These are phyloP conservation scores for Chromobotia macracanthus DNA, from an alignment of 2,797 vertebrate genomes.

Conservation along the genomic window DNA sequence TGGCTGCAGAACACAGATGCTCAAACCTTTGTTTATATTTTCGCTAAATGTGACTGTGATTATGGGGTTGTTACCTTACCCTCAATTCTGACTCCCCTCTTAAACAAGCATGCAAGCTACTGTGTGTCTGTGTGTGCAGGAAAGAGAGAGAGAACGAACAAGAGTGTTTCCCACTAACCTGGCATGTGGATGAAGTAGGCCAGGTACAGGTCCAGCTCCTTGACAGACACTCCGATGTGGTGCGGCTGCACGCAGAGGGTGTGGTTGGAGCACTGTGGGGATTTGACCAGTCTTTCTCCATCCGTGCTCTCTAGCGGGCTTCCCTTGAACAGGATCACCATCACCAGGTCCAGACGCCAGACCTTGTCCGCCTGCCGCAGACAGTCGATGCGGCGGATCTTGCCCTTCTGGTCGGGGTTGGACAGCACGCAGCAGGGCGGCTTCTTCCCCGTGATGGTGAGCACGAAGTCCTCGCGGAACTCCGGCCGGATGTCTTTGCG, in stretches of 20 bases:
- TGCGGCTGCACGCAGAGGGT: conserved; percentile 93
- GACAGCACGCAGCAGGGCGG: conserved; percentile 91
- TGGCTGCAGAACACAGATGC: not conserved
- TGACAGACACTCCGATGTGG: conserved; percentile 95
- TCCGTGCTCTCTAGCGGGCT: conserved; percentile 96
- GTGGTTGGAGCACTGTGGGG: conserved; percentile 92
- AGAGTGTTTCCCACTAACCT: conserved; percentile 80
- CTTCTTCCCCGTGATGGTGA: conserved; percentile 95
- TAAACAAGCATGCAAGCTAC: conserved; percentile 10
- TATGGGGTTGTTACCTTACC: conserved; percentile 16
- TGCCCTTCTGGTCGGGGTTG: conserved; percentile 96
- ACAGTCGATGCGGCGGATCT: conserved; percentile 95
- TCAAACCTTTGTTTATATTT: conserved; percentile 6
- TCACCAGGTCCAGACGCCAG: conserved; percentile 95
- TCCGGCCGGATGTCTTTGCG: too few species aligned
- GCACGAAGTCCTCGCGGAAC: conserved; percentile 95
- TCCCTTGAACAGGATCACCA: conserved; percentile 97
- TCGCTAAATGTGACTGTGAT: conserved; percentile 12
- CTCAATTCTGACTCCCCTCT: not conserved
- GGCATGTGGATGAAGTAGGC: conserved; percentile 94
- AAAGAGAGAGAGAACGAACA: conserved; percentile 2
- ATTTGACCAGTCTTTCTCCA: conserved; percentile 92
- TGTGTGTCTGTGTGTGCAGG: not conserved
- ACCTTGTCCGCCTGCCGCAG: conserved; percentile 95
- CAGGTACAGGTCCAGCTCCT: conserved; percentile 96